Percentiles rank a stretch among this genome's conserved stretches.
These are phyloP conservation scores for Gryllus longicercus DNA, from an alignment of 2,888 invertebrate species.

Conservation along the genomic window DNA sequence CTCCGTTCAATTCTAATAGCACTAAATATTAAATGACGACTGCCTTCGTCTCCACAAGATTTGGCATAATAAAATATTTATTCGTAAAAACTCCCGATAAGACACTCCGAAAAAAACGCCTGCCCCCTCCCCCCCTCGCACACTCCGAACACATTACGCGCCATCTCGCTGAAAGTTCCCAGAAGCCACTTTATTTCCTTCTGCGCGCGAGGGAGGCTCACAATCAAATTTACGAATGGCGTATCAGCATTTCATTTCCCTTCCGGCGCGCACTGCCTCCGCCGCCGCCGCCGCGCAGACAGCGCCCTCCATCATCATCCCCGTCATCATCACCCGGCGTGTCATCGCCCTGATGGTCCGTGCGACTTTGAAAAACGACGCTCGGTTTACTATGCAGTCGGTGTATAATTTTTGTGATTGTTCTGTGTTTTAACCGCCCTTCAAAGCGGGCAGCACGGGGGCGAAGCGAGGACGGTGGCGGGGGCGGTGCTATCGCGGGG, in stretches of 20 bases:
- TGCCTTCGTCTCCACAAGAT: too few relatives aligned
- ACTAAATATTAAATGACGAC: too few relatives aligned
- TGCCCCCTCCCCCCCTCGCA: not conserved
- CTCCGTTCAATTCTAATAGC: too few relatives aligned
- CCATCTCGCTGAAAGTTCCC: not conserved
- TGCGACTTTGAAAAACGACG: not conserved
- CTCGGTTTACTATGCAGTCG: not conserved
- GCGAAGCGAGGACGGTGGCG: too few relatives aligned
- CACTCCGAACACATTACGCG: not conserved
- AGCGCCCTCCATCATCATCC: too few relatives aligned
- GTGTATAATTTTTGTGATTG: not conserved
- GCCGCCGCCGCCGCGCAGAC: too few relatives aligned
- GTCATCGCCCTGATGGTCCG: not conserved
- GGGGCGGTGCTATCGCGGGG: too few relatives aligned
- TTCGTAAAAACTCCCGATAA: too few relatives aligned
- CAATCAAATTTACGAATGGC: conserved; percentile 8
- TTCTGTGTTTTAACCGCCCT: not conserved
- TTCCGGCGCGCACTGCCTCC: not conserved
- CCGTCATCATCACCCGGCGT: not conserved
- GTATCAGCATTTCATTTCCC: conserved; percentile 17
- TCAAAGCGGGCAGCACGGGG: too few relatives aligned
- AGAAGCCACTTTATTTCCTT: not conserved
- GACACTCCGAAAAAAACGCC: too few relatives aligned
- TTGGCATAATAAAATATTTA: too few relatives aligned
- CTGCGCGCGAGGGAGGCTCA: not conserved